Base-by-base conservation (phyloP, 2,888 invertebrate species). In the Harmothoe impar region DNA sequence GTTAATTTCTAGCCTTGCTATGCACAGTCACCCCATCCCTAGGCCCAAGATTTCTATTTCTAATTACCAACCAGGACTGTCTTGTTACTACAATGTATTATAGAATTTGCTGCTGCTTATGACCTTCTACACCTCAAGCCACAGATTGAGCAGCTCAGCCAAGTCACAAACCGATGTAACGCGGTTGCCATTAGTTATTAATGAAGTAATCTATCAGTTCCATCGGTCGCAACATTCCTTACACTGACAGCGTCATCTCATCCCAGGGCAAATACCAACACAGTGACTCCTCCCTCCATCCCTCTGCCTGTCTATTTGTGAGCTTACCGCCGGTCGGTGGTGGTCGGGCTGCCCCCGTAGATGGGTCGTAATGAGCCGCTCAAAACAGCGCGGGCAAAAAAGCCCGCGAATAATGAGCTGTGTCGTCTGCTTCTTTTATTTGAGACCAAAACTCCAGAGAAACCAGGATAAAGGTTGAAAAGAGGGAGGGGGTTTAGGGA, bases 151-250 rank as follows among this genome's bases (percentile, higher is more conserved):
- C 72, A 72, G 72, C 29, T 72, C 43, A n/a, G n/a, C n/a, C n/a
- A n/a, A n/a, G n/a, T n/a, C n/a, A 43, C 43, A 10, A 43, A 15
- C 72, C 25, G 29, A 72, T 29, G 72, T 72, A 72, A 72, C 29
- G 17, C 25, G 29, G 29, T 25, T 25, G 25, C 7, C 72, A 72
- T 72, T 72, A 29, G 72, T 72, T 72, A n/a, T n/a, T n/a, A 72
- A 72, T 72, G 72, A 72, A 72, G 72, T 29, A 72, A 72, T 72
- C 72, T n/a, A n/a, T 72, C 72, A 72, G 72, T 25, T 29, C n/a
- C 68, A n/a, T 3, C 17, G 0, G 29, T 23, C 72, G 72, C 62
- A 7, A 43, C 43, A 10, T 10, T 7, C 3, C 43, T 10, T 43
- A 10, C 43, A 43, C 43, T 43, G n/a, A 15, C 62, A 62, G 62